Conservation (phyloP, 1,140 invertebrate genomes). For the Drosophila tristis region DNA sequence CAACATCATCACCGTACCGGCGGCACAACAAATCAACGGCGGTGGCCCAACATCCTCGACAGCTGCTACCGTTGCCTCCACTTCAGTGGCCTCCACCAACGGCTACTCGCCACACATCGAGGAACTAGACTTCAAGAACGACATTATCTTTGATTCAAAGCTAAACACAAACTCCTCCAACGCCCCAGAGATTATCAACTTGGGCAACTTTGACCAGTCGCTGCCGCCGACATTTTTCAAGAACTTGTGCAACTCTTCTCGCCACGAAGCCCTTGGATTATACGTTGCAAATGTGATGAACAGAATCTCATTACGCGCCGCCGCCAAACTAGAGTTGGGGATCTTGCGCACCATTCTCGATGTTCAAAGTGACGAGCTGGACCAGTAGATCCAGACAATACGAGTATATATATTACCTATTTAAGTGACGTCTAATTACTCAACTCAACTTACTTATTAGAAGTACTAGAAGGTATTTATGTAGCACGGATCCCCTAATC, state of each 20-base stretch:
- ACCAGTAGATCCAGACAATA: slow-evolving; percentile 40
- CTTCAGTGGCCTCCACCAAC: slow-evolving; percentile 74
- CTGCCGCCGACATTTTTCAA: slow-evolving; percentile 82
- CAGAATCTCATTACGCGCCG: slow-evolving; percentile 62
- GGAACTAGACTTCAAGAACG: slow-evolving; percentile 77
- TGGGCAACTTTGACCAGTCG: slow-evolving; percentile 78
- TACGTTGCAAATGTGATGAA: slow-evolving; percentile 83
- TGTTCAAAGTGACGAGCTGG: slow-evolving; percentile 76
- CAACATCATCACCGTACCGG: slow-evolving; percentile 78
- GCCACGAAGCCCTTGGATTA: slow-evolving; percentile 75
- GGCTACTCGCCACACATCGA: slow-evolving; percentile 77
- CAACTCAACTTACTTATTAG: slow-evolving; percentile 18
- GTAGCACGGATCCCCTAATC: slow-evolving; percentile 16
- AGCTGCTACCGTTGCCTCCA: slow-evolving; percentile 72
- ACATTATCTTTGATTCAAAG: slow-evolving; percentile 78
- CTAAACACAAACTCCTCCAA: slow-evolving; percentile 49
- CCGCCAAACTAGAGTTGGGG: slow-evolving; percentile 76
- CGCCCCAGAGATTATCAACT: slow-evolving; percentile 72
- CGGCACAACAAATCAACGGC: slow-evolving; percentile 69
- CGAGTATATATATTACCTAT: not conserved
- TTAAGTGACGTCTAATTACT: slow-evolving; percentile 26
- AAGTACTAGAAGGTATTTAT: slow-evolving; percentile 28
- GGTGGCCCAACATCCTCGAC: slow-evolving; percentile 60
- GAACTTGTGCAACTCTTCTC: slow-evolving; percentile 79
- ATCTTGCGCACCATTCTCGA: slow-evolving; percentile 78